These are phyloP conservation scores for Melinaea menophilus DNA, from an alignment of 2,888 invertebrate species.

Conservation along the genomic window DNA sequence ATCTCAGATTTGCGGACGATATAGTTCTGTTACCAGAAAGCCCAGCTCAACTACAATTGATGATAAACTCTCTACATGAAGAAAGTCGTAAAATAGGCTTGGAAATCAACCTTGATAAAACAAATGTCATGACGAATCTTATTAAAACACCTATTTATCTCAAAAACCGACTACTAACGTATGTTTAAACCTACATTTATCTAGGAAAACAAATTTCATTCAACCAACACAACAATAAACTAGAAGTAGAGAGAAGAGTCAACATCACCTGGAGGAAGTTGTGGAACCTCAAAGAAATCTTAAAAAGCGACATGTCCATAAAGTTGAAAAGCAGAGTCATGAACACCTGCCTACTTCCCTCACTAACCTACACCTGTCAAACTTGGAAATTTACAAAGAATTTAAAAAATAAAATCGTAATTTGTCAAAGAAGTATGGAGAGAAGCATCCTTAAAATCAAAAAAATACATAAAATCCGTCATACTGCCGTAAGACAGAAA, in stretches of 20 bases:
- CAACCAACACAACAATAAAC: slow-evolving; percentile 7
- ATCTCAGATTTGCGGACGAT: too few species aligned
- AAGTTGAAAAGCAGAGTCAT: neutral
- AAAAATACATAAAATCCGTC: slow-evolving; percentile 9
- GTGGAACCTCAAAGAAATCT: slow-evolving; percentile 9
- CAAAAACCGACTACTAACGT: too few species aligned
- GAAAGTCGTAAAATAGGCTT: neutral
- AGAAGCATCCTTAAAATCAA: too few species aligned
- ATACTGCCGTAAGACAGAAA: too few species aligned
- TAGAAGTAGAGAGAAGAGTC: slow-evolving; percentile 14
- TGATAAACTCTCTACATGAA: neutral
- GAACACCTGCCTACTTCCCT: slow-evolving; percentile 6
- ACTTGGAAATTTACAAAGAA: too few species aligned
- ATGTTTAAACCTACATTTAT: slow-evolving; percentile 6
- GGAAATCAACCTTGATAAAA: neutral
- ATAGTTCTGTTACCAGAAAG: too few species aligned
- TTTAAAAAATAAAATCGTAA: too few species aligned
- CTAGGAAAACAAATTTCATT: slow-evolving; percentile 21
- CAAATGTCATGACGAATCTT: neutral
- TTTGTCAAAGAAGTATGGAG: too few species aligned
- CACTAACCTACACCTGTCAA: too few species aligned
- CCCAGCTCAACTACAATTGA: too few species aligned
- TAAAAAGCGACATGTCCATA: slow-evolving; percentile 11
- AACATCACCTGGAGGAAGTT: slow-evolving; percentile 19
- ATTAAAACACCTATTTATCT: too few species aligned